phyloP scores from a whole-genome alignment of 2,113 vertebrate species.

The Urocynchramus pylzowi region DNA sequence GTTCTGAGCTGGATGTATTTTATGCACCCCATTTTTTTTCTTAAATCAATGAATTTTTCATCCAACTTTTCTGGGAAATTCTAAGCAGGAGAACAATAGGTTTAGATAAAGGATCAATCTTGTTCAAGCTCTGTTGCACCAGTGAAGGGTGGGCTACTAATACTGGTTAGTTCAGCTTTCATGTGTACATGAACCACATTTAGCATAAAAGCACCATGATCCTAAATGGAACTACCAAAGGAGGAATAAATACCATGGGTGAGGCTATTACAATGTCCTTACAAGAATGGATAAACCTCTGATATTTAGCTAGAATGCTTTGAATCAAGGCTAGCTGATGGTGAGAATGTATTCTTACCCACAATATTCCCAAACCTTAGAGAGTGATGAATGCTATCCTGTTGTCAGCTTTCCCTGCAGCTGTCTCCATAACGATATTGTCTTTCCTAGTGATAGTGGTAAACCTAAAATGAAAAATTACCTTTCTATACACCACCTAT shows the following conservation, averaged over 20 bases:
- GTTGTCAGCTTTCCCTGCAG: not conserved
- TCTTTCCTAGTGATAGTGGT: not conserved
- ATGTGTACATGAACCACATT: rapidly evolving
- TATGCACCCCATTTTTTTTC: not conserved
- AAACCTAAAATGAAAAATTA: not conserved
- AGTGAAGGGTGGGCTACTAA: not conserved
- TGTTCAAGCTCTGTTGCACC: not conserved
- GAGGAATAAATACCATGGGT: not conserved
- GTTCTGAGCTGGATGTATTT: not conserved
- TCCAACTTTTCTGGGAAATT: not conserved
- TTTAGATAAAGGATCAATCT: no score
- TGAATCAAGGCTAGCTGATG: not conserved
- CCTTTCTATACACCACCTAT: not conserved
- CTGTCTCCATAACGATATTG: not conserved
- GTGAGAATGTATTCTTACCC: not conserved
- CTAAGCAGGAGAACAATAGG: not conserved
- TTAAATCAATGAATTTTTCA: not conserved
- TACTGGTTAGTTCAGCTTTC: not conserved
- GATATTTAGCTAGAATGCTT: not conserved
- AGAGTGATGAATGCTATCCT: not conserved
- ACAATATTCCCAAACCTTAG: not conserved
- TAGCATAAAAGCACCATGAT: not conserved
- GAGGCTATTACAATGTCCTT: not conserved
- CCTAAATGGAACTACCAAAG: not conserved
- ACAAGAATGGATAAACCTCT: not conserved